Evolutionary conservation across 2,113 vertebrate species (phyloP).

Genomic region (Tenrec ecaudatus): DNA sequence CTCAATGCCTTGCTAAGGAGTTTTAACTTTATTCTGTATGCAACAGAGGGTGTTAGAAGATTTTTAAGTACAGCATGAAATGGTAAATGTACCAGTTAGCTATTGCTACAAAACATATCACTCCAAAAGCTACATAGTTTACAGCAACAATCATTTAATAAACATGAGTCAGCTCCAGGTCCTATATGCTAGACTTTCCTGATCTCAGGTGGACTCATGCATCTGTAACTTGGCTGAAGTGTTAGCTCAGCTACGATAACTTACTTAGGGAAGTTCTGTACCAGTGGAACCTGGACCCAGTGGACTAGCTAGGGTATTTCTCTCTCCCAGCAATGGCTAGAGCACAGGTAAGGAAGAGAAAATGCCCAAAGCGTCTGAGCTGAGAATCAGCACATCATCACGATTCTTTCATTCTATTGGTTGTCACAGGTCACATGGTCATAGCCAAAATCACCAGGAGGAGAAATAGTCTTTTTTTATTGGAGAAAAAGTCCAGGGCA

Average conservation of each 20-base stretch:
- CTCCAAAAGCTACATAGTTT: too few relatives aligned
- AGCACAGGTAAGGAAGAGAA: background rate
- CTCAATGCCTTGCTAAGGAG: background rate
- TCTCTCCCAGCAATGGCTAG: background rate
- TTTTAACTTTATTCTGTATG: background rate
- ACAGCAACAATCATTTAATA: background rate
- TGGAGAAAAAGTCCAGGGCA: background rate
- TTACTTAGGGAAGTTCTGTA: background rate
- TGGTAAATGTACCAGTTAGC: background rate
- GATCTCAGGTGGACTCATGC: background rate
- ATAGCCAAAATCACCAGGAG: background rate
- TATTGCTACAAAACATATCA: background rate
- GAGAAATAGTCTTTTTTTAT: background rate
- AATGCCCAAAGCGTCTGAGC: background rate
- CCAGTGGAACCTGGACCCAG: background rate
- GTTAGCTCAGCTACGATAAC: background rate
- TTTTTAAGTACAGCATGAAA: background rate
- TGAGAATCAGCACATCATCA: background rate
- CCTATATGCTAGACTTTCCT: background rate
- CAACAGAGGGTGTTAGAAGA: background rate
- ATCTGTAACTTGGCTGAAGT: background rate
- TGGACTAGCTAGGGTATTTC: background rate
- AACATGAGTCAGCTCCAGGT: background rate
- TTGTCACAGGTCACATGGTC: background rate
- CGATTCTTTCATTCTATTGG: background rate